These are phyloP conservation scores for Australoheros facetus DNA, from an alignment of 2,797 vertebrate genomes.

Conservation along the genomic window DNA sequence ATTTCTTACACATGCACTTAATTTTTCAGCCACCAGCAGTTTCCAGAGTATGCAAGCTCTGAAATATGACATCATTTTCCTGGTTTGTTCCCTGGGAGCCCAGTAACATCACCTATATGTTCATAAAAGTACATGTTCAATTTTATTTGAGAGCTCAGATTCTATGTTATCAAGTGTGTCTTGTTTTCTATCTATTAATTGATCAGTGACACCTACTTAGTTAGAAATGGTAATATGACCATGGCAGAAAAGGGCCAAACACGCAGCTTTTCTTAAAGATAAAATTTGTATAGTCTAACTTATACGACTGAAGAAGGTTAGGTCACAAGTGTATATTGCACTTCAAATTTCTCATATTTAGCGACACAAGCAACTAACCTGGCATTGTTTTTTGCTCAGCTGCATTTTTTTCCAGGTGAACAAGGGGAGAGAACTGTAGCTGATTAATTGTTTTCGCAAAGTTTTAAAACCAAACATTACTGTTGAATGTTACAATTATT, in stretches of 20 bases:
- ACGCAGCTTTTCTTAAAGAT: neutral
- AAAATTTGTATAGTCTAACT: neutral
- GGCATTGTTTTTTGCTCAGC: neutral
- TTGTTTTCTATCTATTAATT: neutral
- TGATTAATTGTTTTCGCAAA: neutral
- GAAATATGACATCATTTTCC: neutral
- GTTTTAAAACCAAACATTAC: neutral
- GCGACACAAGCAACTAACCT: neutral
- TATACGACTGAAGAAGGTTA: neutral
- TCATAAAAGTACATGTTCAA: neutral
- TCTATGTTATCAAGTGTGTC: neutral
- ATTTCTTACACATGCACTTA: neutral
- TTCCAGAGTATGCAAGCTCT: neutral
- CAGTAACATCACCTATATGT: neutral
- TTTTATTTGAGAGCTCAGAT: neutral
- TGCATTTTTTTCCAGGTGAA: neutral
- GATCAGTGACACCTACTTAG: neutral
- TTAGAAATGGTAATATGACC: neutral
- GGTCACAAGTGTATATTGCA: neutral
- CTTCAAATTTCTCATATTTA: neutral
- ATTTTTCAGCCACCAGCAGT: neutral
- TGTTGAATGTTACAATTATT: neutral
- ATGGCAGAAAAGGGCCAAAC: neutral
- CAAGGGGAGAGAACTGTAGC: neutral
- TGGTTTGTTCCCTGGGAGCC: neutral